Evolutionary conservation across 2,888 invertebrate species (phyloP).

Genomic region (Sturmia bella): DNA sequence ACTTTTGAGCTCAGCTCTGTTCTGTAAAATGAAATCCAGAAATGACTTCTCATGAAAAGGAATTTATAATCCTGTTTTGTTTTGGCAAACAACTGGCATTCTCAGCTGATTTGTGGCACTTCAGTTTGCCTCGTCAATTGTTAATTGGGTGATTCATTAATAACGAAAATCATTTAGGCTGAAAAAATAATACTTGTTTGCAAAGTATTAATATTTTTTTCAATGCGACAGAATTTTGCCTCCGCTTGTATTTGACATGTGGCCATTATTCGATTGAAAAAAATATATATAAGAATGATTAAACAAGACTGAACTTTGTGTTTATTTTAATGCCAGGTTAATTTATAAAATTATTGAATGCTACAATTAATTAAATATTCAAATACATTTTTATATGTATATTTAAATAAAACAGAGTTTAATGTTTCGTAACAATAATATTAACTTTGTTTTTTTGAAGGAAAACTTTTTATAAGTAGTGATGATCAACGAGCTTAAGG

Average conservation of each 20-base stretch:
- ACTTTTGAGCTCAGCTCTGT: no score
- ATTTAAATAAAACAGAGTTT: constrained; percentile 18
- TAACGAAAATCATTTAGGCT: not conserved
- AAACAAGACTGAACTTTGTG: constrained; percentile 32
- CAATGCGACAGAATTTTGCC: constrained; percentile 23
- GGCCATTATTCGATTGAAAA: constrained; percentile 33
- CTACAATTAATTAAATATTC: constrained; percentile 48
- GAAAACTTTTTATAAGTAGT: no score
- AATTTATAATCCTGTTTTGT: no score
- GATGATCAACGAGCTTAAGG: no score
- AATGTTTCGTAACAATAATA: not conserved
- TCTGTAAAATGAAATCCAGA: no score
- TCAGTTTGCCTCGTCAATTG: not conserved
- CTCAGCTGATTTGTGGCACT: no score
- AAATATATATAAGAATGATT: constrained; percentile 36
- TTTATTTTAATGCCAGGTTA: constrained; percentile 3
- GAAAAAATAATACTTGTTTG: constrained; percentile 9
- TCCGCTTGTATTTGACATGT: constrained; percentile 23
- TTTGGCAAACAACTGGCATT: no score
- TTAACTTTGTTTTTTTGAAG: no score
- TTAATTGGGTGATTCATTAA: constrained; percentile 6
- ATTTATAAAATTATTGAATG: constrained; percentile 25
- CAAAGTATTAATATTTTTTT: constrained; percentile 1
- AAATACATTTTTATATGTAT: constrained; percentile 8
- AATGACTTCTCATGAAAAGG: no score